Base-by-base conservation (phyloP, 2,113 vertebrate genomes). In the Calidris pygmaea region DNA sequence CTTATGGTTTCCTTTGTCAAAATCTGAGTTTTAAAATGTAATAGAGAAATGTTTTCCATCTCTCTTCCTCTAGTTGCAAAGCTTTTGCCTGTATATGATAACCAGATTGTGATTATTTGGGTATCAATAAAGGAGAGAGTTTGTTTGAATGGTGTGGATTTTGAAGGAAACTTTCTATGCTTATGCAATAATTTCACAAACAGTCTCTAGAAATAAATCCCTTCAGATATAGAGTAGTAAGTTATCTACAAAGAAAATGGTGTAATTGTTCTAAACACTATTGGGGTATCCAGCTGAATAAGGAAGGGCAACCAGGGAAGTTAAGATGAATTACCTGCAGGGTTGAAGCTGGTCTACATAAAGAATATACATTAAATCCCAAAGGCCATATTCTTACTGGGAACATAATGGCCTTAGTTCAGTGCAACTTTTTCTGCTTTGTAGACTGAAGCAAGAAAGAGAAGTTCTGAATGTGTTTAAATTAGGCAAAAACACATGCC, bases 401-500 rank as follows among this genome's bases (percentile, higher is more conserved):
- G 20, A 90, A 6, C 27, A 30, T 41, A 52, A 79, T 45, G 35
- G 3, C 19, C 45, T 79, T 53, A 56, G 27, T 34, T 87, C 56
- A 53, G 11, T 17, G 17, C 30, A 83, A 62, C 27, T 21, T 65
- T 30, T 60, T 53, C 27, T 48, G 18, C 19, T 77, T 67, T 63
- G 15, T 30, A 27, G 13, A 66, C 14, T 53, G 82, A 19, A 78
- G 6, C 12, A 63, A 65, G 43, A 34, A 58, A 67, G 6, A 50
- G 37, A 53, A 63, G 13, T 24, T 73, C 32, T 79, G 55, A 66
- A 65, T 48, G 19, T 48, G 20, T 72, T 87, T 91, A 70, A 83
- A 72, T 16, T n/a, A 65, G 39, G 37, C 0, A 2, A 94, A 70
- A 94, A 70, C 18, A 23, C 0, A 0, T 12, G 75, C 19, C 70